phyloP scores from a whole-genome alignment of 1,140 invertebrate genomes.

The Papilio helenus region DNA sequence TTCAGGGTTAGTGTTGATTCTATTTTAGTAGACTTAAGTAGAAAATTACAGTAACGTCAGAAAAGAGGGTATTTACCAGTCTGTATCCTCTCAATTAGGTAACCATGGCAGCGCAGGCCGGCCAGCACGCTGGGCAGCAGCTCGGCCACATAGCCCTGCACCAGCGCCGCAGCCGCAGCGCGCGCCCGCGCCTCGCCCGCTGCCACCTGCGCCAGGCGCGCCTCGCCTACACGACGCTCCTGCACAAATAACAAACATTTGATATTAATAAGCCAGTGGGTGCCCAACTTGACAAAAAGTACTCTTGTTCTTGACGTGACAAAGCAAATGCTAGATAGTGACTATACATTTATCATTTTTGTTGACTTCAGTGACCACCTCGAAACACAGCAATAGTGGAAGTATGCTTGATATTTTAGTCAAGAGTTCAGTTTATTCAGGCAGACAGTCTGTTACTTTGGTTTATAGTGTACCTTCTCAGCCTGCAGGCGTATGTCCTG shows the following conservation, averaged over 20 bases:
- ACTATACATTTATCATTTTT: too few relatives aligned
- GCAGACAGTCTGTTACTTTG: background rate
- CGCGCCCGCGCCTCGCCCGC: constrained; percentile 90
- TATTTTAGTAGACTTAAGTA: too few relatives aligned
- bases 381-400: too few relatives aligned
- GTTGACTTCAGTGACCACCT: too few relatives aligned
- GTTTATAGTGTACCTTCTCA: constrained; percentile 56
- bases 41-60: too few relatives aligned
- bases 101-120: constrained; percentile 89
- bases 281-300: too few relatives aligned
- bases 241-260: background rate
- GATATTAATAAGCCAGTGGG: too few relatives aligned
- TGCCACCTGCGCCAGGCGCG: constrained; percentile 81
- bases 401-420: too few relatives aligned
- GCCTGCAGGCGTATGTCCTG: constrained; percentile 61
- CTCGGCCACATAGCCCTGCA: constrained; percentile 92
- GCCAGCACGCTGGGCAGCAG: constrained; percentile 92
- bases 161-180: constrained; percentile 90
- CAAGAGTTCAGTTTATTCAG: too few relatives aligned
- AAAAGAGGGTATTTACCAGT: constrained; percentile 73
- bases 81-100: constrained; percentile 88
- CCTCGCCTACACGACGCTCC: constrained; percentile 84
- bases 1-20: too few relatives aligned
- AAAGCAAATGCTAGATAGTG: too few relatives aligned
- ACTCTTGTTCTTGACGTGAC: too few relatives aligned